Evolutionary conservation across 2,888 invertebrate species (phyloP).

Genomic region (Brenthis ino): DNA sequence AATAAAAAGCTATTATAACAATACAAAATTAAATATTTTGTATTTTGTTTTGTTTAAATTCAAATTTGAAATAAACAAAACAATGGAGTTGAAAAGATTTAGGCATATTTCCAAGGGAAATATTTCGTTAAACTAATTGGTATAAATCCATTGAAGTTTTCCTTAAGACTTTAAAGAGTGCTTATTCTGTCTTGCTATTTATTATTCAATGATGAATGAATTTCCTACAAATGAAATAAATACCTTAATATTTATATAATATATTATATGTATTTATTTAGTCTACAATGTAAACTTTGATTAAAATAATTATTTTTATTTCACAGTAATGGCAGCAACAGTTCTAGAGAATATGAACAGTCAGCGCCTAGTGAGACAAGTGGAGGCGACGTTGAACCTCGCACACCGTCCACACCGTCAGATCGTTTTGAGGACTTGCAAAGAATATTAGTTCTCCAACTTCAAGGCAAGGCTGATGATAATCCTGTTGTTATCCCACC

Average conservation of each 20-base stretch:
- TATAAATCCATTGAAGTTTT: conserved; percentile 27
- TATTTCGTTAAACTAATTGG: conserved; percentile 32
- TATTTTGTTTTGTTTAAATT: not conserved
- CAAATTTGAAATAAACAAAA: conserved; percentile 18
- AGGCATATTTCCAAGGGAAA: conserved; percentile 17
- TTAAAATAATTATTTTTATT: conserved; percentile 25
- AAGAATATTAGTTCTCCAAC: conserved; percentile 76
- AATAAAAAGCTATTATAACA: conserved; percentile 3
- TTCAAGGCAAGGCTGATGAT: conserved; percentile 78
- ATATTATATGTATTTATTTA: not conserved
- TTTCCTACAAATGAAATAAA: not conserved
- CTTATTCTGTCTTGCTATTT: conserved; percentile 23
- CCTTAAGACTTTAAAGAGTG: conserved; percentile 27
- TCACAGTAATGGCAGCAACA: conserved; percentile 68
- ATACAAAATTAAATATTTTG: conserved; percentile 5
- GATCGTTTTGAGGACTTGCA: conserved; percentile 85
- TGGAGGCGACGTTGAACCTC: conserved; percentile 59
- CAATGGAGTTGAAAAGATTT: conserved; percentile 25
- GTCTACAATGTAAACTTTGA: not conserved
- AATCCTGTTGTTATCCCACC: conserved; percentile 77
- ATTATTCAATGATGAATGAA: not conserved
- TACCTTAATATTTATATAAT: no score
- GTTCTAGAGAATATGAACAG: conserved; percentile 73
- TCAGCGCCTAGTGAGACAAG: conserved; percentile 74
- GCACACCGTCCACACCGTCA: conserved; percentile 71